Evolutionary conservation across 2,113 vertebrate species (phyloP).

Genomic region (Dipodomys spectabilis): DNA sequence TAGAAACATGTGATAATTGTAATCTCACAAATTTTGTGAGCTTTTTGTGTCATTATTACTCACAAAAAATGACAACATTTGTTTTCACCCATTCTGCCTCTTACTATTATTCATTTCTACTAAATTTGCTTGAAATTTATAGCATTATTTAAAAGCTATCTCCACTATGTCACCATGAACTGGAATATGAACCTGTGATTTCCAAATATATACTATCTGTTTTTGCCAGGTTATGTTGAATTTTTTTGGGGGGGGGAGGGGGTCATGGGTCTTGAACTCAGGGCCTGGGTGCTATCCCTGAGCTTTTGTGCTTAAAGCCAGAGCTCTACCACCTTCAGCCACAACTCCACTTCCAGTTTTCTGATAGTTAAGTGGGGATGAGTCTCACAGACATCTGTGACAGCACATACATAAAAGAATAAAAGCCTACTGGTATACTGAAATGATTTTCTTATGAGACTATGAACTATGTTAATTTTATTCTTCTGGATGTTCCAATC

Average conservation of each 20-base stretch:
- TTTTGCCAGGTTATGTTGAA: too few relatives aligned
- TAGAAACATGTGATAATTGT: not conserved
- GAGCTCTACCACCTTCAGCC: too few relatives aligned
- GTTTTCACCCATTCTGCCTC: not conserved
- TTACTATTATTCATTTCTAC: constrained; percentile 20
- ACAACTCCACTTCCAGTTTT: too few relatives aligned
- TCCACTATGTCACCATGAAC: not conserved
- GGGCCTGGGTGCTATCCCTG: too few relatives aligned
- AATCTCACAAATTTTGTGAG: constrained; percentile 4
- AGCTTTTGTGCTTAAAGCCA: too few relatives aligned
- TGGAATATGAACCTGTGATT: not conserved
- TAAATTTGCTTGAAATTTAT: constrained; percentile 27
- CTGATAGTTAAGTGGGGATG: too few relatives aligned
- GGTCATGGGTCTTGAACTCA: too few relatives aligned
- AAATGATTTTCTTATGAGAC: not conserved
- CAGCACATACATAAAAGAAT: not conserved
- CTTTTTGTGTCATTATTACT: constrained; percentile 14
- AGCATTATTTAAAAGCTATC: not conserved
- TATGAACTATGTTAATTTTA: constrained; percentile 44
- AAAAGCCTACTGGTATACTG: not conserved
- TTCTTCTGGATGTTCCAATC: constrained; percentile 1
- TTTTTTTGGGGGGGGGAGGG: too few relatives aligned
- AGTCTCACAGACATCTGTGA: not conserved
- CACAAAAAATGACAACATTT: not conserved
- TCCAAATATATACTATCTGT: too few relatives aligned